Evolutionary conservation across 2,797 vertebrate genomes (phyloP).

Genomic region (Artibeus lituratus): DNA sequence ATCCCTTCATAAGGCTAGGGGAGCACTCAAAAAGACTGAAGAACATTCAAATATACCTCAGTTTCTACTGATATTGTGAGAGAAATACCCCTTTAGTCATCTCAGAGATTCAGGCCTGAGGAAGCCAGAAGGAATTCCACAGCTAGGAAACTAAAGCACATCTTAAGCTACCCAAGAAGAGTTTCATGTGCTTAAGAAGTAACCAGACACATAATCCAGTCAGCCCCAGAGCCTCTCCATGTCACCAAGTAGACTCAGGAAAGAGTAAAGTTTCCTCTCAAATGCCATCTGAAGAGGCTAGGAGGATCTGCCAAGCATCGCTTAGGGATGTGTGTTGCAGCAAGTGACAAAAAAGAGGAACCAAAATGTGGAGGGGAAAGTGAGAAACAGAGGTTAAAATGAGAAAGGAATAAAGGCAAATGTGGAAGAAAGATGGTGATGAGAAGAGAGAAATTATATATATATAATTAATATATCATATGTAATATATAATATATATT

Average conservation of each 20-base stretch:
- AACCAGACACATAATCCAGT: not conserved
- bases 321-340: not conserved
- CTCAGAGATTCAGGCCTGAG: not conserved
- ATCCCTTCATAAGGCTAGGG: not conserved
- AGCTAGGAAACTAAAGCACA: not conserved
- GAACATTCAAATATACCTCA: not conserved
- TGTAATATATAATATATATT: too few relatives aligned
- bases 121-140: conserved; percentile 14
- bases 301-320: not conserved
- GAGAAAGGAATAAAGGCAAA: not conserved
- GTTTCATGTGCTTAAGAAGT: not conserved
- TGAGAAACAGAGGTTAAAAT: not conserved
- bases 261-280: not conserved
- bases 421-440: not conserved
- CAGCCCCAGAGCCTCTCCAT: not conserved
- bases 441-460: not conserved
- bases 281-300: not conserved
- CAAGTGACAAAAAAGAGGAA: not conserved
- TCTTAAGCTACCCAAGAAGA: conserved; percentile 18
- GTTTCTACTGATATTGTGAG: not conserved
- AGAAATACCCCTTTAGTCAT: not conserved
- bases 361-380: not conserved
- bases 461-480: too few relatives aligned
- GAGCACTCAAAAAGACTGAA: not conserved
- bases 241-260: not conserved